phyloP scores from a whole-genome alignment of 2,797 vertebrate genomes.

The Hybognathus amarus region DNA sequence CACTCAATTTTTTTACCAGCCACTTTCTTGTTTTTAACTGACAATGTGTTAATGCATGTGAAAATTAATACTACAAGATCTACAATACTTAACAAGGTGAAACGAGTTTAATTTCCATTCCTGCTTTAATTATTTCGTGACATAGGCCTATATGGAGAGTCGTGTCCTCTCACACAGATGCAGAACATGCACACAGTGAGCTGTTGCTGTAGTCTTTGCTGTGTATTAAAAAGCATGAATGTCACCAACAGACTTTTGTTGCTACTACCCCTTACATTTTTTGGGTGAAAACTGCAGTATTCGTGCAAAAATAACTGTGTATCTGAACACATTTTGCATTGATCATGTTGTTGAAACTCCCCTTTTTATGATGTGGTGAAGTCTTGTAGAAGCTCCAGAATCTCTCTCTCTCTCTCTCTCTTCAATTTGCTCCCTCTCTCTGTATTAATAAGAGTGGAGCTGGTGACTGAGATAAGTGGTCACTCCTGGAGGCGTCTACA shows the following conservation, averaged over 20 bases:
- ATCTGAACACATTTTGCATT: background rate
- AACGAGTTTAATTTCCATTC: no score
- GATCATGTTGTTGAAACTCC: background rate
- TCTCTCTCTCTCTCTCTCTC: constrained; percentile 42
- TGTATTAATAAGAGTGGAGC: constrained; percentile 79
- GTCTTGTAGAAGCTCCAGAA: no score
- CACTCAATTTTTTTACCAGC: no score
- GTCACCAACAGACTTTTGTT: background rate
- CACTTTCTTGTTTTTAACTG: no score
- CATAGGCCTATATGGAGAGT: background rate
- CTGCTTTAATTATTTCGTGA: no score
- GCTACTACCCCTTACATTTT: background rate
- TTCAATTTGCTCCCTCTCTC: constrained; percentile 55
- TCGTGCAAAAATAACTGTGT: background rate
- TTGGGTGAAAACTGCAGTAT: background rate
- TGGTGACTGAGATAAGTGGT: constrained; percentile 82
- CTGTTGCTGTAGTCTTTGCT: background rate
- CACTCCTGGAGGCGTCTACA: constrained; percentile 80
- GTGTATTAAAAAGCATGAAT: background rate
- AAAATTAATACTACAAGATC: no score
- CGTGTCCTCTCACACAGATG: background rate
- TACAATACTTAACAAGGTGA: no score
- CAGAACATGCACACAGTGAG: background rate
- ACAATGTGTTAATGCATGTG: no score
- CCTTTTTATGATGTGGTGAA: background rate